These are phyloP conservation scores for Amiota communis DNA, from an alignment of 2,888 invertebrate genomes.

Conservation along the genomic window DNA sequence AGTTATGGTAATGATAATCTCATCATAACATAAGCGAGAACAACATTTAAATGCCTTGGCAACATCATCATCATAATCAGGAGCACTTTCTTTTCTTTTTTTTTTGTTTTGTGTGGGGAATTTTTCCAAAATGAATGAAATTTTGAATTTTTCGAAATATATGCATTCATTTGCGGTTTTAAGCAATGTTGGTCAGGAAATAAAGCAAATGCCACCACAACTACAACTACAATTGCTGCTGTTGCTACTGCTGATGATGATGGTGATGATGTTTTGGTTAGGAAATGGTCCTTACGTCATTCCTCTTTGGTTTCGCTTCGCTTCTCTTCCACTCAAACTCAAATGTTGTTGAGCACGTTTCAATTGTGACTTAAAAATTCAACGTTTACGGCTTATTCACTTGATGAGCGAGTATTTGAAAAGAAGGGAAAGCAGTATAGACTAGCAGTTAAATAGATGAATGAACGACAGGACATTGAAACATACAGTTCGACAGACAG, in stretches of 20 bases:
- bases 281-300: constrained; percentile 17
- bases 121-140: constrained; percentile 13
- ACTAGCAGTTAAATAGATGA: too few species aligned
- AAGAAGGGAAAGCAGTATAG: too few species aligned
- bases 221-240: neutral
- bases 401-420: neutral
- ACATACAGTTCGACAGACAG: neutral
- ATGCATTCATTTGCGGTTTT: constrained; percentile 13
- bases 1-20: neutral
- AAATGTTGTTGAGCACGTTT: constrained; percentile 27
- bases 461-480: neutral
- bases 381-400: constrained; percentile 24
- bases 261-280: constrained; percentile 19
- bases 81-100: neutral
- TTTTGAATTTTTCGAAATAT: constrained; percentile 3
- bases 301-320: neutral
- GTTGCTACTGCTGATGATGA: constrained; percentile 30
- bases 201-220: neutral
- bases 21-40: neutral
- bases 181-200: neutral
- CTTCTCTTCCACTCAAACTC: neutral
- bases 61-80: constrained; percentile 28
- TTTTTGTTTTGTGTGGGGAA: neutral
- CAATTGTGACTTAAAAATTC: constrained; percentile 2
- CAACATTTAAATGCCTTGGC: neutral